These are phyloP conservation scores for Amphipoea oculea DNA, from an alignment of 2,888 invertebrate species.

Conservation along the genomic window DNA sequence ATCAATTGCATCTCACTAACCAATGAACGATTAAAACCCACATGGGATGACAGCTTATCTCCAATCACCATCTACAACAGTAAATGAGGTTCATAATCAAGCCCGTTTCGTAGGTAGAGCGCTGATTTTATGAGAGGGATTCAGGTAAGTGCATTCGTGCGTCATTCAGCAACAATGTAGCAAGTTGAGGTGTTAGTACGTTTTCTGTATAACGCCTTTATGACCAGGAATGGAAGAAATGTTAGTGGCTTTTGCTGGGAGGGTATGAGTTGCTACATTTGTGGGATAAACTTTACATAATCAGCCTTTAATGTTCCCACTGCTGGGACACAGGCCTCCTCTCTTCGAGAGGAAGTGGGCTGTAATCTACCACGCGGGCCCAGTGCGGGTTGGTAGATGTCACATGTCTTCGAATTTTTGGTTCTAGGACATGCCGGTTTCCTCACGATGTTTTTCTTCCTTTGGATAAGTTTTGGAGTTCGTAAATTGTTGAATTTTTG, in stretches of 20 bases:
- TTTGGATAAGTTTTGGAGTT: neutral
- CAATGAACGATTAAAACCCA: neutral
- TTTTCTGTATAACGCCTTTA: constrained; percentile 45
- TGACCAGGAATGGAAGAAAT: constrained; percentile 43
- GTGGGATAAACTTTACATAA: constrained; percentile 11
- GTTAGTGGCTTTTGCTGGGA: constrained; percentile 11
- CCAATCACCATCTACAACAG: neutral
- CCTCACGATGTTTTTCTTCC: too few species aligned
- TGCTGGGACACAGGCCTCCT: too few species aligned
- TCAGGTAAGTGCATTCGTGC: constrained; percentile 16
- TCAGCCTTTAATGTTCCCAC: too few species aligned
- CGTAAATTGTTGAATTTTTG: neutral
- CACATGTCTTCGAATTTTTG: too few species aligned
- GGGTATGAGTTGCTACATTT: constrained; percentile 10
- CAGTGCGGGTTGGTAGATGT: too few species aligned
- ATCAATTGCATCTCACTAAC: neutral
- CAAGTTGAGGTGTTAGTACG: constrained; percentile 15
- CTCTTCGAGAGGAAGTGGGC: too few species aligned
- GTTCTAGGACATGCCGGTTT: too few species aligned
- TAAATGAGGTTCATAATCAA: constrained; percentile 1
- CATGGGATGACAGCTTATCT: neutral
- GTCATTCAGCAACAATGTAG: constrained; percentile 40
- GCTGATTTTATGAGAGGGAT: neutral
- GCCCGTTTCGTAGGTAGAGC: neutral
- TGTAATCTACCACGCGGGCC: too few species aligned